Conservation (phyloP, 92 coral and sea anemone species). For the Scolanthus callimorphus region DNA sequence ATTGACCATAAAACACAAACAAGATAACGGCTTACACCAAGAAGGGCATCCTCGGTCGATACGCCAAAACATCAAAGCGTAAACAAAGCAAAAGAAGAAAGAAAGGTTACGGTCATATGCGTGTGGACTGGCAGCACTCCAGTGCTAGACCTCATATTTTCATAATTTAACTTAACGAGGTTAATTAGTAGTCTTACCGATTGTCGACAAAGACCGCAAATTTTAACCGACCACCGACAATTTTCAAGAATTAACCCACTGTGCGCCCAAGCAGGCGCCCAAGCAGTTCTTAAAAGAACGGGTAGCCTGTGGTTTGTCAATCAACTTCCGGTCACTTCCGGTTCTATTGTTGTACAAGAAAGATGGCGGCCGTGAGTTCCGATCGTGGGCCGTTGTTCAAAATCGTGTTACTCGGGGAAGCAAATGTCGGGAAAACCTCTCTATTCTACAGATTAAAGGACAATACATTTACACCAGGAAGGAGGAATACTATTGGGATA, state of each 20-base stretch:
- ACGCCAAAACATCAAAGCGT: too few relatives aligned
- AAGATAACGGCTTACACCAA: too few relatives aligned
- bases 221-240: neutral
- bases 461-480: conserved; percentile 45
- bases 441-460: conserved; percentile 81
- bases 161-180: too few relatives aligned
- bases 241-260: neutral
- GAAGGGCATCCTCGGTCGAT: too few relatives aligned
- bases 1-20: too few relatives aligned
- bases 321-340: too few relatives aligned
- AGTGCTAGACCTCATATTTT: too few relatives aligned
- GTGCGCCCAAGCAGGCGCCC: neutral
- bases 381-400: conserved; percentile 89
- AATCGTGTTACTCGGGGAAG: conserved; percentile 86
- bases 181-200: neutral
- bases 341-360: neutral
- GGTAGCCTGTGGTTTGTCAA: neutral
- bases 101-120: too few relatives aligned
- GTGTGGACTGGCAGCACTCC: too few relatives aligned
- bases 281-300: neutral
- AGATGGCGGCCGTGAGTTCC: conserved; percentile 60
- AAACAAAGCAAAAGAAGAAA: too few relatives aligned
- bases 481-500: conserved; percentile 69
- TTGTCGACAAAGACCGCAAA: too few relatives aligned
- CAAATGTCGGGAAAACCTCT: conserved; percentile 91